Evolutionary conservation across 2,797 vertebrate genomes (phyloP), one percentile per base, ranked within the genome.

Genomic region (Leuciscus waleckii): DNA sequence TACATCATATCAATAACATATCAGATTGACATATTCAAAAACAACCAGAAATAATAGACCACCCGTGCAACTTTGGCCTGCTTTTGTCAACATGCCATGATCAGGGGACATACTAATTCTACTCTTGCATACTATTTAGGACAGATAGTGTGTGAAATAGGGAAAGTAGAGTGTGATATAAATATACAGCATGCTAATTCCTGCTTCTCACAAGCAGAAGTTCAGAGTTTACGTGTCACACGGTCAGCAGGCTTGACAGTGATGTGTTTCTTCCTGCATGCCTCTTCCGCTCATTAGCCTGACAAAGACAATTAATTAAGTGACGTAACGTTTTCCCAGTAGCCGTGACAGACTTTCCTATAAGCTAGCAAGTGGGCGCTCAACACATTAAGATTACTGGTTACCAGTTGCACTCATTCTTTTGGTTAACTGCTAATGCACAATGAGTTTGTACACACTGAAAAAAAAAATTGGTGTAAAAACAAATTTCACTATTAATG

Each of bases 291-390:
- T 79, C 77, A 32, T 79, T 65, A 67, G 39, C 26, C 26, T 16
- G 79, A 68, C 43, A 80, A 78, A 78, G 39, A 79, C 56, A 63
- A 29, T 79, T 69, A 68, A 68, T 68, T 11, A 29, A 63, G 76
- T 63, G 76, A 41, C n/a, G 35, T 7, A 63, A 79, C 0, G 2
- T 63, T 79, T 68, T 79, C 76, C 76, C 56, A 63, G 56, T 63
- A 63, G n/a, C n/a, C 26, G 56, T 43, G 43, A 43, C 37, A 21
- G 37, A 29, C 41, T 63, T 61, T 58, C n/a, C n/a, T 78, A 29
- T 43, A 29, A 43, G n/a, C n/a, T 63, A 56, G 76, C 19, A 43
- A 29, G 76, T 78, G n/a, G 37, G 37, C 5, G 8, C 37, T 63
- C 56, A 7, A 17, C 56, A 43, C 3, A 8, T 56, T 58, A 76